These are phyloP conservation scores for Corydoras sp. DNA, from an alignment of 2,113 vertebrate genomes.

Conservation along the genomic window DNA sequence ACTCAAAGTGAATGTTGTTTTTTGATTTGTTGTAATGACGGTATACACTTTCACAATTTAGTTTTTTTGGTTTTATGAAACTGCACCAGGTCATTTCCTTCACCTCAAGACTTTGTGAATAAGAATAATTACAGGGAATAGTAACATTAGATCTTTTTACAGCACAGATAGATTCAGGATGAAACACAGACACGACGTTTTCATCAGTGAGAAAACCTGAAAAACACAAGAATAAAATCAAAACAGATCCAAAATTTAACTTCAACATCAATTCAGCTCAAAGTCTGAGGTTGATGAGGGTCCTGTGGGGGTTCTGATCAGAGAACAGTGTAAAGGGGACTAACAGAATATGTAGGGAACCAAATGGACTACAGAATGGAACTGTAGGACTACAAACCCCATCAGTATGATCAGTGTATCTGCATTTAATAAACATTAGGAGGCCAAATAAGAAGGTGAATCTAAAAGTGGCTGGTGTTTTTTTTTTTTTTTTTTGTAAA, in stretches of 20 bases:
- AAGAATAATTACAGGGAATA: conserved; percentile 29
- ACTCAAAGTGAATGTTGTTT: not conserved
- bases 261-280: too few relatives aligned
- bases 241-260: not conserved
- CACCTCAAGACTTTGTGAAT: not conserved
- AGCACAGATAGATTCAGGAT: conserved; percentile 24
- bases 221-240: not conserved
- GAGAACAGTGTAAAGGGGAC: too few relatives aligned
- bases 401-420: too few relatives aligned
- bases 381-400: too few relatives aligned
- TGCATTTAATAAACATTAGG: too few relatives aligned
- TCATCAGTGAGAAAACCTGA: conserved; percentile 12
- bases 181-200: not conserved
- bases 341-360: too few relatives aligned
- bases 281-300: too few relatives aligned
- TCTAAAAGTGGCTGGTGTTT: too few relatives aligned
- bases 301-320: too few relatives aligned
- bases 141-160: conserved; percentile 28
- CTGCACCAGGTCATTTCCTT: conserved; percentile 21
- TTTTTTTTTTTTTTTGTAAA: too few relatives aligned
- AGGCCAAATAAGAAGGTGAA: too few relatives aligned
- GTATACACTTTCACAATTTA: accelerated
- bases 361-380: too few relatives aligned
- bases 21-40: conserved; percentile 1
- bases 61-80: not conserved